A percentile compares a stretch with the other conserved stretches of the same genome.
These are phyloP conservation scores for Invenusta paracnida DNA, from an alignment of 2,888 invertebrate species.

Conservation along the genomic window DNA sequence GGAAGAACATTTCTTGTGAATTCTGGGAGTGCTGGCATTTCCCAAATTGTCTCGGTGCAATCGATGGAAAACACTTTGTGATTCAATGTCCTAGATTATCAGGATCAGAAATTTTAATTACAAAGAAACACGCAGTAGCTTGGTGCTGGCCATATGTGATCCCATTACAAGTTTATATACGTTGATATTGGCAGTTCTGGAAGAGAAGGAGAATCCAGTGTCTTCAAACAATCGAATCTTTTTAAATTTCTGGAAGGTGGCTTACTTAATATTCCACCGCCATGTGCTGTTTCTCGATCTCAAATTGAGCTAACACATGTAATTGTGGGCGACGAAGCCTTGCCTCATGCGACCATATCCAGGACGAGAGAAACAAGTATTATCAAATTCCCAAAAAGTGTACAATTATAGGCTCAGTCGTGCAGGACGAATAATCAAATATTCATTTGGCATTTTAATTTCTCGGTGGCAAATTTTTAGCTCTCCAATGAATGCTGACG, in stretches of 20 bases:
- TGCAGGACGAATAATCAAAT: neutral
- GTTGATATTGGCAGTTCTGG: neutral
- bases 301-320: neutral
- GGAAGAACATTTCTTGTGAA: neutral
- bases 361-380: neutral
- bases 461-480: neutral
- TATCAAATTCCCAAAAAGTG: neutral
- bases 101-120: slow-evolving; percentile 16
- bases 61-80: neutral
- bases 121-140: neutral
- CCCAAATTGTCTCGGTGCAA: slow-evolving; percentile 1
- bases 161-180: neutral
- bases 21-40: slow-evolving; percentile 19
- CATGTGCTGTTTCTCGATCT: neutral
- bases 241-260: neutral
- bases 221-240: neutral
- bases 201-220: slow-evolving; percentile 12
- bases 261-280: slow-evolving; percentile 1
- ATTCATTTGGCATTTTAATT: slow-evolving; percentile 1
- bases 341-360: slow-evolving; percentile 10
- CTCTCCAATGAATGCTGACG: slow-evolving; percentile 7
- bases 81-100: neutral
- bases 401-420: neutral
- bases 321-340: slow-evolving; percentile 17
- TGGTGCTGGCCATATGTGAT: neutral